Evolutionary conservation across 2,113 vertebrate species (phyloP).

Genomic region (Synodontis membranacea): DNA sequence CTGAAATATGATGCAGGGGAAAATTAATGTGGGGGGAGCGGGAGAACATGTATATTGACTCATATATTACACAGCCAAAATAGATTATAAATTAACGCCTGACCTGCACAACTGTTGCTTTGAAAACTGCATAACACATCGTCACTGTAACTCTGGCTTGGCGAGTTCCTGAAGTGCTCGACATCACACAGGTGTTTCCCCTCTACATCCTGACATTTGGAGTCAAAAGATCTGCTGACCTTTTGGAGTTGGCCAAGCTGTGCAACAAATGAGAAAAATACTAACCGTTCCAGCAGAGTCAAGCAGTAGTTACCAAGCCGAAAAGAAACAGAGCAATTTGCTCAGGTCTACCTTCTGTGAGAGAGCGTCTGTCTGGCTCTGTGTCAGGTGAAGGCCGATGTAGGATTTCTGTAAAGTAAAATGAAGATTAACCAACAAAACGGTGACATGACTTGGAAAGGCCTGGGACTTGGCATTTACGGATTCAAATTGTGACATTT

Average conservation of each 20-base stretch:
- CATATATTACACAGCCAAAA: background rate
- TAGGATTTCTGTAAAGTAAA: constrained; percentile 51
- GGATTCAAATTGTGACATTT: background rate
- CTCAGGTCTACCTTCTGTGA: constrained; percentile 50
- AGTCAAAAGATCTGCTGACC: constrained; percentile 29
- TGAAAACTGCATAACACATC: constrained; percentile 21
- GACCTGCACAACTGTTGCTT: constrained; percentile 37
- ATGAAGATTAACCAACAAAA: background rate
- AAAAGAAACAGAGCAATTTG: background rate
- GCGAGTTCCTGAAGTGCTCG: constrained; percentile 4
- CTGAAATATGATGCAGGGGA: background rate
- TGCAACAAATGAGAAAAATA: background rate
- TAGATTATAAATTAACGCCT: background rate
- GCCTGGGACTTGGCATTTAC: background rate
- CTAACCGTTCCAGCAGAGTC: background rate
- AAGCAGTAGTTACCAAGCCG: background rate
- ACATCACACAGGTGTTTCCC: background rate
- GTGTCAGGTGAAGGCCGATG: constrained; percentile 49
- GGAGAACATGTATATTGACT: background rate
- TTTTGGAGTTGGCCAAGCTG: constrained; percentile 53
- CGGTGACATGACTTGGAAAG: background rate
- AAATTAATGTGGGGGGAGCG: background rate
- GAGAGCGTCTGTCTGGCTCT: constrained; percentile 54
- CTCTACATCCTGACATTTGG: constrained; percentile 33
- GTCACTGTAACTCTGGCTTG: constrained; percentile 24